Conservation (phyloP, 2,797 vertebrate genomes). For the Sebastes jordani region DNA sequence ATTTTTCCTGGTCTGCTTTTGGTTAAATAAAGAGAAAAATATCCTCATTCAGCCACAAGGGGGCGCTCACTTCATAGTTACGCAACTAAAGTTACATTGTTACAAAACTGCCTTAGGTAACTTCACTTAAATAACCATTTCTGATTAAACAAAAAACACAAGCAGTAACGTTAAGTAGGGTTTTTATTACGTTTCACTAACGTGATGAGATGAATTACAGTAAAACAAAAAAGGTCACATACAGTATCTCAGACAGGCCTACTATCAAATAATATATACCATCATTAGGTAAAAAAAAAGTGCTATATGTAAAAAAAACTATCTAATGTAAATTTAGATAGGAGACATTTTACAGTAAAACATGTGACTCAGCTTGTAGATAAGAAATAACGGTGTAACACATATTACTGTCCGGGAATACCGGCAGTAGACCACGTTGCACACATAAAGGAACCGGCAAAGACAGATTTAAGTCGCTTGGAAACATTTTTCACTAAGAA, state of each 20-base stretch:
- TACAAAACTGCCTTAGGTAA: slow-evolving; percentile 7
- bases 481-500: rapidly evolving
- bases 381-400: too few relatives aligned
- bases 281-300: background rate
- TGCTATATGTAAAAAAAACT: background rate
- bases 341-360: background rate
- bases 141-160: background rate
- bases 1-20: background rate
- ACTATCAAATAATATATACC: background rate
- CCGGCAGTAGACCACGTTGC: slow-evolving; percentile 33
- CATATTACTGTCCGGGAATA: background rate
- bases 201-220: background rate
- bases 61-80: slow-evolving; percentile 18
- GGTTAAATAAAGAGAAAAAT: background rate
- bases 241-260: background rate
- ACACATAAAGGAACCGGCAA: background rate
- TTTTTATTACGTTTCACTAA: rapidly evolving
- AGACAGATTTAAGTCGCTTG: background rate
- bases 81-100: slow-evolving; percentile 13
- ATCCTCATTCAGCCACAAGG: slow-evolving; percentile 9
- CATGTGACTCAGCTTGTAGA: too few relatives aligned
- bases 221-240: background rate
- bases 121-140: background rate
- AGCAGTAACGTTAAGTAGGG: too few relatives aligned
- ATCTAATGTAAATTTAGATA: too few relatives aligned